Evolutionary conservation across 2,113 vertebrate species (phyloP).

Genomic region (Chinchilla lanigera): DNA sequence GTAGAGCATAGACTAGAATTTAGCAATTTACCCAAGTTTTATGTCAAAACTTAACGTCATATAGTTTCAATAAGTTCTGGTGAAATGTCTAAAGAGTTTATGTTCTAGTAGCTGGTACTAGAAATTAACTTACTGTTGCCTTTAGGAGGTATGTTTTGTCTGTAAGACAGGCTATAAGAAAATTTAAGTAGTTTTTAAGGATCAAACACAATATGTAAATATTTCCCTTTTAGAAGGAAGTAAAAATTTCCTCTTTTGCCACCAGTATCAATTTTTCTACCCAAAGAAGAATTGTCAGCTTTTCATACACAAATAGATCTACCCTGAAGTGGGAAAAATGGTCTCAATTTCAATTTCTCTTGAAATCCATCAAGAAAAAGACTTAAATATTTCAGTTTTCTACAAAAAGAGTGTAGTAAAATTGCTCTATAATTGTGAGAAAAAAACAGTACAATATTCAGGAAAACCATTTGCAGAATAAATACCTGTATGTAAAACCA

Average conservation of each 20-base stretch:
- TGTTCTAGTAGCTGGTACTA: neutral
- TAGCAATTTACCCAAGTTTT: neutral
- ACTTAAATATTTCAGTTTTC: conserved; percentile 15
- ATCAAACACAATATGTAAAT: conserved; percentile 3
- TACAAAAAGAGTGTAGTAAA: neutral
- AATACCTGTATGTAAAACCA: conserved; percentile 17
- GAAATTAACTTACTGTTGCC: neutral
- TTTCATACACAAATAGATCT: neutral
- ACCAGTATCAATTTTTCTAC: neutral
- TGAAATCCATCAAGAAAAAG: conserved; percentile 37
- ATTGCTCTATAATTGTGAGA: conserved; percentile 16
- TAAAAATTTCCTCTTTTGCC: neutral
- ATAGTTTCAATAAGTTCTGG: conserved; percentile 20
- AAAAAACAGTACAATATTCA: conserved; percentile 45
- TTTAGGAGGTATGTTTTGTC: conserved; percentile 31
- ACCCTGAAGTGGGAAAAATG: neutral
- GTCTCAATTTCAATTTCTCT: neutral
- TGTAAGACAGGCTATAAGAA: neutral
- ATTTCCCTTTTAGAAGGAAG: conserved; percentile 38
- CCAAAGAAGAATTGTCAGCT: neutral
- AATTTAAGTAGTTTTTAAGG: conserved; percentile 1
- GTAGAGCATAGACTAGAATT: neutral
- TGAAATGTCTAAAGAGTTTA: neutral
- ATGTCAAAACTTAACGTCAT: neutral
- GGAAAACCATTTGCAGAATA: conserved; percentile 1